phyloP scores from a whole-genome alignment of 2,113 vertebrate species.

The Symphodus melops region DNA sequence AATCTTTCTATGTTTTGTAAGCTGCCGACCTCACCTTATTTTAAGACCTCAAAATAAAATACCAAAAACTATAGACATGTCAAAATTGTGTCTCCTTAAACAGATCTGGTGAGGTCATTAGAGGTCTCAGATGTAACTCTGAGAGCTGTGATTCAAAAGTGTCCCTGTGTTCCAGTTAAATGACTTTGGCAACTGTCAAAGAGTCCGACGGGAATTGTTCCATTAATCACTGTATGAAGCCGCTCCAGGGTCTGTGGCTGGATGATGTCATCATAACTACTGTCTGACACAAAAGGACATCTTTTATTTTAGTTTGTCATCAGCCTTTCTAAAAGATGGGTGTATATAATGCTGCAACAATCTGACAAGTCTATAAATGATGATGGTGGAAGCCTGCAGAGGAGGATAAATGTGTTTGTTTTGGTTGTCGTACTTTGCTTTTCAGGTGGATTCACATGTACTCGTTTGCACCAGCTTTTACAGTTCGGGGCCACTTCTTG shows the following conservation, averaged over 20 bases:
- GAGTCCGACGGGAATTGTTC: constrained; percentile 49
- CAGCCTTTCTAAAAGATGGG: background rate
- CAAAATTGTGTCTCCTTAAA: background rate
- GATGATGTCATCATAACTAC: constrained; percentile 45
- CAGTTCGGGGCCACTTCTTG: constrained; percentile 5
- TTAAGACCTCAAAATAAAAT: background rate
- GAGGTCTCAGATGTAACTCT: constrained; percentile 13
- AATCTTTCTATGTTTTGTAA: background rate
- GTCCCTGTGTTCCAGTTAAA: constrained; percentile 29
- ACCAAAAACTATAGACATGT: too few species aligned
- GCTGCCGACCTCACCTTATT: too few species aligned
- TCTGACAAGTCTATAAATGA: background rate
- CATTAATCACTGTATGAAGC: constrained; percentile 59
- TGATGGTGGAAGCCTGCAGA: background rate
- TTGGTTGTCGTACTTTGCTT: background rate
- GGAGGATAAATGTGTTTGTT: background rate
- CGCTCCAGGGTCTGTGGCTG: constrained; percentile 38
- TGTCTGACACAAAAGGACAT: constrained; percentile 3
- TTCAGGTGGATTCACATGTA: constrained; percentile 14
- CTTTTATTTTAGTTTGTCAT: background rate
- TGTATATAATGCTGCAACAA: background rate
- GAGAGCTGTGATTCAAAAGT: constrained; percentile 22
- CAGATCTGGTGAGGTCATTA: background rate
- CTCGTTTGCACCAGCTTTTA: background rate
- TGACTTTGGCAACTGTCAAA: constrained; percentile 33